Base-by-base conservation (phyloP, 1,140 invertebrate genomes). In the Nixonia krombeini region DNA sequence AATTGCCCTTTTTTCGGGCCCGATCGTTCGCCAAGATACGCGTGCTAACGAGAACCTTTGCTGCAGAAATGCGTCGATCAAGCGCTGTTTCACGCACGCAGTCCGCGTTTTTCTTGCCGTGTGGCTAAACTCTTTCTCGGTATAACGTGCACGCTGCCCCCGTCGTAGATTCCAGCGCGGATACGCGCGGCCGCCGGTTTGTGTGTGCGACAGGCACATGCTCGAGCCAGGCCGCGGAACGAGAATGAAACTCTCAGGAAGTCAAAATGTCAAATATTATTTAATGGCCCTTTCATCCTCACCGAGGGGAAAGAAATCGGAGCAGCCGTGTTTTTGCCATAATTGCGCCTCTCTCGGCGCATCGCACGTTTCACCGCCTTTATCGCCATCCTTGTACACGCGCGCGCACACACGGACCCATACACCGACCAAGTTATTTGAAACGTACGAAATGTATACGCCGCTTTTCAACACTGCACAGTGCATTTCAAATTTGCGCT, bases 1-100 rank as follows among this genome's bases (percentile, higher is more conserved):
- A 50, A 53, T 53, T 51, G 56, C 57, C 23, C 15, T 18, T 28
- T 50, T 64, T 59, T 51, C 33, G 31, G 44, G 7, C 3, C 8
- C 45, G 28, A n/a, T n/a, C n/a, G n/a, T n/a, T n/a, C n/a, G n/a
- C n/a, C n/a, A n/a, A n/a, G n/a, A 47, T 25, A 46, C 56, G 45
- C 49, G 28, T 46, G 53, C 55, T 52, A 62, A 61, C 55, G 50
- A 61, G 52, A 62, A 55, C 45, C 16, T 38, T 38, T 50, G 52
- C 47, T 42, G 55, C 45, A 49, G 56, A 70, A 70, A 58, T 61
- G 28, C 64, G 59, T 42, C 64, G 58, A 57, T 67, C 66, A 58
- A 68, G 56, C 67, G 58, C 63, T 35, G 58, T 47, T 66, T 62
- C 57, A 51, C 58, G 45, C 69, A 71, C 35, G 53, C 57, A 49